Conservation (phyloP, 2,113 vertebrate genomes). For the Thalassarche chlororhynchos region DNA sequence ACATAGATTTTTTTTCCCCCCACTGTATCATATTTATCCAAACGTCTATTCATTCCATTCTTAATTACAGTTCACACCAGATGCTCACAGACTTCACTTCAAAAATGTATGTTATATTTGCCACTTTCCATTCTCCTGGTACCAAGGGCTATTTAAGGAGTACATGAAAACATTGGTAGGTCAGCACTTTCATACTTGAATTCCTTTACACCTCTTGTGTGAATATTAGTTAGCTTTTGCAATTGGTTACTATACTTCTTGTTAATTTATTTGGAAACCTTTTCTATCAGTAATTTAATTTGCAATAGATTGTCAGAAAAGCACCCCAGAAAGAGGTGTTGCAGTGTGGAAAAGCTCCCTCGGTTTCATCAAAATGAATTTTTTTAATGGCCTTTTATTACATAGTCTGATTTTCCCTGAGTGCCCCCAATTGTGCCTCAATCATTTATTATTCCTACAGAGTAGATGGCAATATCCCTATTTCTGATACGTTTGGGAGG, state of each 20-base stretch:
- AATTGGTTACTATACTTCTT: background rate
- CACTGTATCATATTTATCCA: background rate
- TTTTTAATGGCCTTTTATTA: background rate
- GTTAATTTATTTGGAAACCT: background rate
- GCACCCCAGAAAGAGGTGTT: background rate
- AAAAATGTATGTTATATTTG: background rate
- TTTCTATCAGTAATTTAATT: background rate
- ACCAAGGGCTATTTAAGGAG: background rate
- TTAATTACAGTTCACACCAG: slow-evolving; percentile 1
- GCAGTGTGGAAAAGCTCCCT: background rate
- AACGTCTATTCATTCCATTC: background rate
- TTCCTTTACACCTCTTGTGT: background rate
- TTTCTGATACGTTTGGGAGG: background rate
- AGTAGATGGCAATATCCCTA: background rate
- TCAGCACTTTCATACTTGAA: background rate
- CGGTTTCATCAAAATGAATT: background rate
- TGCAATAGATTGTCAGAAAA: background rate
- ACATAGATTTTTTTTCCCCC: background rate
- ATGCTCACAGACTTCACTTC: background rate
- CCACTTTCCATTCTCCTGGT: background rate
- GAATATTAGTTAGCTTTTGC: background rate
- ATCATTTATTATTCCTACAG: background rate
- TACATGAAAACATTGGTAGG: background rate
- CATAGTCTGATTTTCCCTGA: background rate
- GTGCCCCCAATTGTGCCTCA: background rate